Conservation (phyloP, 2,113 vertebrate genomes). For the Pongo pygmaeus region DNA sequence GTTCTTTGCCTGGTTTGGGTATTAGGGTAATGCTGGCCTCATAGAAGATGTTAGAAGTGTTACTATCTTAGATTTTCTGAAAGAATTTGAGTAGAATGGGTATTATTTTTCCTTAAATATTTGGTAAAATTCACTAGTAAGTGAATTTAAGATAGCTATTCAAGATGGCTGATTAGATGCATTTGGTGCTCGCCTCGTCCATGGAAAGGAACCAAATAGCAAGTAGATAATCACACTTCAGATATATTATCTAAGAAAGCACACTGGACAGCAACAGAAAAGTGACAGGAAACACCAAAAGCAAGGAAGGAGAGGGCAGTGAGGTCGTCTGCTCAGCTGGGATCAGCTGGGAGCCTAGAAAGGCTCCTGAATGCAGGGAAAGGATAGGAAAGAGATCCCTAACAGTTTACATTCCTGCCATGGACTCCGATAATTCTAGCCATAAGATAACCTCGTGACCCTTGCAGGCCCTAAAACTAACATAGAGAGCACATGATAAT, state of each 20-base stretch:
- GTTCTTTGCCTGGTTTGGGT: neutral
- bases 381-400: neutral
- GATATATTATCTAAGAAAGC: neutral
- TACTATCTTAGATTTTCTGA: slow-evolving; percentile 6
- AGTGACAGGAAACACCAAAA: neutral
- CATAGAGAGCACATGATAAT: neutral
- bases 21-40: neutral
- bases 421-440: neutral
- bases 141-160: neutral
- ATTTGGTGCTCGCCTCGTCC: neutral
- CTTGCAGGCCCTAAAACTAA: neutral
- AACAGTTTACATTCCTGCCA: neutral
- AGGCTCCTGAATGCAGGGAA: neutral
- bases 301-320: neutral
- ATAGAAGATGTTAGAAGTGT: neutral
- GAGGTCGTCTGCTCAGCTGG: neutral
- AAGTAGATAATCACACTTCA: neutral
- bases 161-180: neutral
- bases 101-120: neutral
- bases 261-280: neutral
- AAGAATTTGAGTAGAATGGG: neutral
- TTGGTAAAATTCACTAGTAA: neutral
- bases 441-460: neutral
- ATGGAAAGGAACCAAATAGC: neutral
- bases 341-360: neutral